A percentile compares a stretch with the other conserved stretches of the same genome.
These are phyloP conservation scores for Scaptomyza caliginosa DNA, from an alignment of 2,888 invertebrate genomes.

Conservation along the genomic window DNA sequence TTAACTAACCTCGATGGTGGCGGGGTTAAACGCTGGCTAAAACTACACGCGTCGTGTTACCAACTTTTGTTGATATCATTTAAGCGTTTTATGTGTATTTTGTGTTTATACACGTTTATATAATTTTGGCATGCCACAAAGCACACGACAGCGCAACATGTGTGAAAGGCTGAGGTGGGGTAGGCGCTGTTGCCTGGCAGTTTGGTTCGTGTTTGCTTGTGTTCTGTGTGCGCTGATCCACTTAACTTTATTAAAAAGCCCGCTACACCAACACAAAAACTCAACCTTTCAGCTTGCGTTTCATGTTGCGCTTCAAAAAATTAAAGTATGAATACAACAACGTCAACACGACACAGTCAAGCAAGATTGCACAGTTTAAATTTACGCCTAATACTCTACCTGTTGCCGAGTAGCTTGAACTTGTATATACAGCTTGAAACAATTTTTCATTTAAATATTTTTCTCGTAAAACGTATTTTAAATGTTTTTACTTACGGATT, in stretches of 20 bases:
- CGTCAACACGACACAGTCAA: not conserved
- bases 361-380: constrained; percentile 7
- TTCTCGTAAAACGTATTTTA: too few species aligned
- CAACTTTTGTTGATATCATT: constrained; percentile 21
- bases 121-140: constrained; percentile 49
- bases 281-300: constrained; percentile 24
- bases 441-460: too few species aligned
- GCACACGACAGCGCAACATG: constrained; percentile 3
- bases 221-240: constrained; percentile 48
- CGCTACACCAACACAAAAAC: constrained; percentile 9
- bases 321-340: constrained; percentile 7
- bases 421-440: too few species aligned
- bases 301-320: constrained; percentile 33
- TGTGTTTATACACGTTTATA: constrained; percentile 3
- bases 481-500: too few species aligned
- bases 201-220: constrained; percentile 10
- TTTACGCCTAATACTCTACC: constrained; percentile 23
- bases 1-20: constrained; percentile 58
- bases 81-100: constrained; percentile 40
- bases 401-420: not conserved
- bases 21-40: constrained; percentile 59
- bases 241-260: constrained; percentile 66
- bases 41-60: constrained; percentile 4
- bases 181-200: constrained; percentile 29
- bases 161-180: not conserved